These are phyloP conservation scores for Bradypodion pumilum DNA, from an alignment of 2,797 vertebrate genomes.

Conservation along the genomic window DNA sequence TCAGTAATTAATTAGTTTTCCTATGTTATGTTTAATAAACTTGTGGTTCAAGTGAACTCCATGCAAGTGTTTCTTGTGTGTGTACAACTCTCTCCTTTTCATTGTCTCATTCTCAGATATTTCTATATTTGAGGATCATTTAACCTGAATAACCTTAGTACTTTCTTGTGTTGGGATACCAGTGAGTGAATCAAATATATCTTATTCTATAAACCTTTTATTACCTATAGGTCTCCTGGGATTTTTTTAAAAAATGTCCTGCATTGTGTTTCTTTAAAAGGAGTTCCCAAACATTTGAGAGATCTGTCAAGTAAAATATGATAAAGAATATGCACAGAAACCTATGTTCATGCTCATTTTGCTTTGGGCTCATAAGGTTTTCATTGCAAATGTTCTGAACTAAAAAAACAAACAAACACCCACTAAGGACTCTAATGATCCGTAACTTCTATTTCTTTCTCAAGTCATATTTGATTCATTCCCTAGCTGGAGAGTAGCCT, in stretches of 20 bases:
- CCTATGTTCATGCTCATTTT: background rate
- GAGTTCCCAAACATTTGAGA: background rate
- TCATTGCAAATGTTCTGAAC: constrained; percentile 10
- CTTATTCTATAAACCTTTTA: background rate
- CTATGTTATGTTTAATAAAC: background rate
- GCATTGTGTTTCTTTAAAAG: fast-evolving
- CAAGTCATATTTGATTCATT: constrained; percentile 35
- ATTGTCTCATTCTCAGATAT: background rate
- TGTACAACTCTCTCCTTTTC: background rate
- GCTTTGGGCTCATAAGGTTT: constrained; percentile 3
- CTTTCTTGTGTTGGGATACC: background rate
- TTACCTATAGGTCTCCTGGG: background rate
- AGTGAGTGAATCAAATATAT: fast-evolving
- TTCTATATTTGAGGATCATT: background rate
- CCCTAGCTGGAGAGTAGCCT: constrained; percentile 23
- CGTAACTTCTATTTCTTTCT: constrained; percentile 41
- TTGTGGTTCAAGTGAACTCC: background rate
- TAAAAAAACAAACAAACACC: constrained; percentile 7
- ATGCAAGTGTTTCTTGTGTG: background rate
- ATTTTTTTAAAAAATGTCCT: background rate
- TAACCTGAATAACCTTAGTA: background rate
- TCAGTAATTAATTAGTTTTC: background rate
- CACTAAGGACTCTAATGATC: constrained; percentile 46
- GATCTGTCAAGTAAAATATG: background rate
- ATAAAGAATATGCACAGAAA: background rate